Conservation (phyloP, 2,113 vertebrate genomes). For the Dryoscopus gambensis region DNA sequence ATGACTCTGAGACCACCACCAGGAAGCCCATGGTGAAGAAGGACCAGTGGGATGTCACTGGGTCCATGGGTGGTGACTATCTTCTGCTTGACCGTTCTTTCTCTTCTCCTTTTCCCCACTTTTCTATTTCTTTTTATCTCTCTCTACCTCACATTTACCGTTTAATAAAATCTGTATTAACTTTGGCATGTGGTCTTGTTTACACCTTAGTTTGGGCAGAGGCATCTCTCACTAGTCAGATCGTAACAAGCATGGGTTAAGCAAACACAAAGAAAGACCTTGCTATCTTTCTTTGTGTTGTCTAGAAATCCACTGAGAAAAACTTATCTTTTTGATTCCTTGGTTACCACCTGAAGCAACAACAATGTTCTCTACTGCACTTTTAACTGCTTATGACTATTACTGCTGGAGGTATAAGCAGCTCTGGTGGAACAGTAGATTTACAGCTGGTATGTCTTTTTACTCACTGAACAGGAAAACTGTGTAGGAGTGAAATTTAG, state of each 20-base stretch:
- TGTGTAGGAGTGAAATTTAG: not conserved
- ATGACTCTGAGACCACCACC: not conserved
- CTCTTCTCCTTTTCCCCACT: not conserved
- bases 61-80: not conserved
- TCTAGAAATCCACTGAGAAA: not conserved
- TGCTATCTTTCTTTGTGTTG: not conserved
- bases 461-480: not conserved
- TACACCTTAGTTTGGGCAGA: not conserved
- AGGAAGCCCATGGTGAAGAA: not conserved
- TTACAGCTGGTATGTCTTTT: not conserved
- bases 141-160: not conserved
- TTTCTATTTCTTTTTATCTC: not conserved
- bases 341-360: not conserved
- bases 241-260: not conserved
- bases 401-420: not conserved
- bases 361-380: not conserved
- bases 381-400: not conserved
- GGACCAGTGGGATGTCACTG: not conserved
- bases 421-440: not conserved
- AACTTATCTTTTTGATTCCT: not conserved
- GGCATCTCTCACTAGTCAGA: not conserved
- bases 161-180: not conserved
- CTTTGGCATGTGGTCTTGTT: not conserved
- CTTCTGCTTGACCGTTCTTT: not conserved
- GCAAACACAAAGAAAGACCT: not conserved